Percentiles rank a stretch among this genome's conserved stretches.
Evolutionary conservation across 2,797 vertebrate genomes (phyloP).

Genomic region (Peromyscus attwateri): DNA sequence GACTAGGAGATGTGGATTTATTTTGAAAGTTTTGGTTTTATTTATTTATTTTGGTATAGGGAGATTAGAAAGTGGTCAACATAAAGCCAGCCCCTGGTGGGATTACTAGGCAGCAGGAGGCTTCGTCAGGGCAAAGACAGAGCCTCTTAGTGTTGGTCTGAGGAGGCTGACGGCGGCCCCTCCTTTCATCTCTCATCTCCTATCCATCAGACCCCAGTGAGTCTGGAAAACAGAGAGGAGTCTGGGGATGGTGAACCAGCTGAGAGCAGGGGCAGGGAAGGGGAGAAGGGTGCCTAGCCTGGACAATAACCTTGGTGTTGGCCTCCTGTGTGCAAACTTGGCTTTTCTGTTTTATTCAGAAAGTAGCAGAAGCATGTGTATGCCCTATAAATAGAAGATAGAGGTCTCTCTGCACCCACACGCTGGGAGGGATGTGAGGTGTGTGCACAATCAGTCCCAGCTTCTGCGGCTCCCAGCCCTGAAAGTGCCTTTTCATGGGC

Average conservation of each 20-base stretch:
- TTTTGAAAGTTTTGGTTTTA: slow-evolving; percentile 21
- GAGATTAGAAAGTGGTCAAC: slow-evolving; percentile 65
- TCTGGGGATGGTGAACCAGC: background rate
- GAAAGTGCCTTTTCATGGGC: slow-evolving; percentile 72
- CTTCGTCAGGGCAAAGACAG: slow-evolving; percentile 60
- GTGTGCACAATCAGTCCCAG: background rate
- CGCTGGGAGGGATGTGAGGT: slow-evolving; percentile 49
- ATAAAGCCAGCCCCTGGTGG: slow-evolving; percentile 30
- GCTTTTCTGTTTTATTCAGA: slow-evolving; percentile 70
- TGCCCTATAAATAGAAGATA: slow-evolving; percentile 77
- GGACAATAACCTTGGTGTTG: slow-evolving; percentile 33
- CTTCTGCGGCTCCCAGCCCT: slow-evolving; percentile 6
- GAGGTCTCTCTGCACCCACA: slow-evolving; percentile 33
- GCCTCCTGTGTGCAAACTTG: slow-evolving; percentile 52
- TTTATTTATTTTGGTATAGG: background rate
- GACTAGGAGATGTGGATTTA: slow-evolving; percentile 65
- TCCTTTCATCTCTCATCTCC: background rate
- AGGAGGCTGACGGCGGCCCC: background rate
- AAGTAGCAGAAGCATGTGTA: slow-evolving; percentile 10
- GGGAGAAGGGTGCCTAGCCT: background rate
- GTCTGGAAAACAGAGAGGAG: background rate
- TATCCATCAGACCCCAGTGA: slow-evolving; percentile 50
- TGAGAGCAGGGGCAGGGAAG: background rate
- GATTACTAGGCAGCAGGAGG: slow-evolving; percentile 43
- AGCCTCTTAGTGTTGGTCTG: slow-evolving; percentile 41